Evolutionary conservation across 2,797 vertebrate genomes (phyloP), one percentile per base, ranked within the genome.

Genomic region (Macroramphosus scolopax): DNA sequence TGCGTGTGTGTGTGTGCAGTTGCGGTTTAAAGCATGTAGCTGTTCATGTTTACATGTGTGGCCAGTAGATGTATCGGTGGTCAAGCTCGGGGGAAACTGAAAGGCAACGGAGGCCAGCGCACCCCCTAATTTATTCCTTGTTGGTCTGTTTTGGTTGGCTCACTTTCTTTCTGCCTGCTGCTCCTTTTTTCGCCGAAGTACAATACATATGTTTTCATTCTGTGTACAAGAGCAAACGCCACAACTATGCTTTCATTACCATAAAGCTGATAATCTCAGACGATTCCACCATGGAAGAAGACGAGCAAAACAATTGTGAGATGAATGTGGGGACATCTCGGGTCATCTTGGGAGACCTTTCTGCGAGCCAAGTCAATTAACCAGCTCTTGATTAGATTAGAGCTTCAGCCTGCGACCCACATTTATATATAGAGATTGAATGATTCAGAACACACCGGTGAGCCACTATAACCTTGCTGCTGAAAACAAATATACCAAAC

Each of bases 41-140:
- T 63, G 44, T 72, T 63, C 39, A 29, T 68, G 53, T 63, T 53
- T 62, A 46, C 28, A 28, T 72, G 58, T 72, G 63, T 64, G 49
- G 51, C 36, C 51, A 41, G 31, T 44, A 34, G 30, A 64, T 51
- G 38, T 63, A 46, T 68, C 56, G 52, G 56, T 72, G 61, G 63
- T 71, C 50, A 58, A 38, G 29, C 49, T 51, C 49, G 18, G 33
- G 32, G n/a, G 57, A 68, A 3, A 40, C n/a, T 61, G 20, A 49
- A 55, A 39, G 45, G 55, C 20, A 17, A 56, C 66, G 28, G 65
- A 36, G 35, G 52, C 39, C 66, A 22, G 30, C 34, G 30, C 40
- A 44, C 53, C 57, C 59, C 62, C 42, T 50, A 41, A 35, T 40
- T 68, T 46, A 46, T 58, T 41, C 36, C 24, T 57, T 50, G 25